Conservation (phyloP, 2,888 invertebrate species). For the Drosophila kuntzei region DNA sequence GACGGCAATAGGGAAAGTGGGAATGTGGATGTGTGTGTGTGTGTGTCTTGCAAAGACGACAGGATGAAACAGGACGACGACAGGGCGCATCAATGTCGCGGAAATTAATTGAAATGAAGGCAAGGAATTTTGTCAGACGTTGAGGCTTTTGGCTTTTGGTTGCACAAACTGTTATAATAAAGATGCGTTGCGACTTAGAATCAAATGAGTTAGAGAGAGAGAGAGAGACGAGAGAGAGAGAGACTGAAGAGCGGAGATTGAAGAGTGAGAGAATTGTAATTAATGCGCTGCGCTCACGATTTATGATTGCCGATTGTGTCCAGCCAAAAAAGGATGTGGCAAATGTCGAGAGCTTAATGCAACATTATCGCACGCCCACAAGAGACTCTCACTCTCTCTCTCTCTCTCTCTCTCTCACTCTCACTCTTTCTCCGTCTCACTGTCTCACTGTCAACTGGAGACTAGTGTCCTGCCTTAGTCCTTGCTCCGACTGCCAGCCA, state of each 20-base stretch:
- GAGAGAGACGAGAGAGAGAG: not conserved
- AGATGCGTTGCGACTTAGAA: slow-evolving; percentile 38
- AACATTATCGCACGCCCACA: slow-evolving; percentile 72
- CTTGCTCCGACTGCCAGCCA: slow-evolving; percentile 38
- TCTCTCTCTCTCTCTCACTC: not conserved
- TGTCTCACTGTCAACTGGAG: slow-evolving; percentile 3
- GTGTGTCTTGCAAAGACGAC: slow-evolving; percentile 14
- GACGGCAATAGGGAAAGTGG: not conserved
- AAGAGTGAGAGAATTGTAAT: slow-evolving; percentile 44
- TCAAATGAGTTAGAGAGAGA: not conserved
- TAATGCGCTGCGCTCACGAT: slow-evolving; percentile 49
- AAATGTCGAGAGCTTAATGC: slow-evolving; percentile 67
- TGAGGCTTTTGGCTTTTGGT: slow-evolving; percentile 9
- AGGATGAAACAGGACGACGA: slow-evolving; percentile 38
- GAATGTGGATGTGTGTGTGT: not conserved
- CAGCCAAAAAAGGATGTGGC: slow-evolving; percentile 22
- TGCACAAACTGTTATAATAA: slow-evolving; percentile 44
- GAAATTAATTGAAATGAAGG: slow-evolving; percentile 80
- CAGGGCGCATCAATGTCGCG: slow-evolving; percentile 75
- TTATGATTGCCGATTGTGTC: slow-evolving; percentile 56
- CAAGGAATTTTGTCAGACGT: slow-evolving; percentile 55
- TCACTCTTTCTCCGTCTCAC: too few species aligned
- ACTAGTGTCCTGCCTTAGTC: slow-evolving; percentile 10
- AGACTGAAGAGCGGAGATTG: not conserved
- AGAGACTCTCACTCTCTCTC: slow-evolving; percentile 19